phyloP scores from a whole-genome alignment of 2,797 vertebrate species.

The Galagoides demidoff region DNA sequence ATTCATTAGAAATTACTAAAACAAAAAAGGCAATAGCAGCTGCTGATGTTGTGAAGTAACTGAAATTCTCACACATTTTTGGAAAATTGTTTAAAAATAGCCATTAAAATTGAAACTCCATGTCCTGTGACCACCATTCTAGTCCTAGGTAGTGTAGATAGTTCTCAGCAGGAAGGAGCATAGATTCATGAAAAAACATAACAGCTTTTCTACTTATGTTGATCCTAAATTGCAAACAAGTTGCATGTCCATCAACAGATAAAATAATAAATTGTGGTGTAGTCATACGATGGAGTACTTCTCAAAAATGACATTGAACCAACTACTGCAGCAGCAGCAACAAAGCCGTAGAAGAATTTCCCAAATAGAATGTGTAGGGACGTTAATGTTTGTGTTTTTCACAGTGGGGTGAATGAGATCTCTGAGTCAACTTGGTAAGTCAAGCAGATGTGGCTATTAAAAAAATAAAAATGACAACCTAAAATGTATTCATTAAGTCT shows the following conservation, averaged over 20 bases:
- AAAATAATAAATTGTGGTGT: background rate
- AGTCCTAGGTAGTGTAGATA: background rate
- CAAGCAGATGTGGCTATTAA: background rate
- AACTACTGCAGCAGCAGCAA: background rate
- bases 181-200: background rate
- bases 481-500: background rate
- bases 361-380: background rate
- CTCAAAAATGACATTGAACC: background rate
- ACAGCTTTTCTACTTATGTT: background rate
- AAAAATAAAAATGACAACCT: background rate
- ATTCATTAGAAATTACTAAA: background rate
- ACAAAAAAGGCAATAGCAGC: background rate
- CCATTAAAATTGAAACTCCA: background rate
- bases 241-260: background rate
- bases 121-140: background rate
- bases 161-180: background rate
- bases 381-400: background rate
- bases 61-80: background rate
- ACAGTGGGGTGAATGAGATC: background rate
- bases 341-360: background rate
- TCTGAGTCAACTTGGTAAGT: background rate
- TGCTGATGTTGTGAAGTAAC: background rate
- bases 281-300: background rate
- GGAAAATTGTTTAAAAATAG: background rate
- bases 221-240: background rate